These are phyloP conservation scores for Toxotes lorentzi DNA, from an alignment of 2,797 vertebrate genomes.

Conservation along the genomic window DNA sequence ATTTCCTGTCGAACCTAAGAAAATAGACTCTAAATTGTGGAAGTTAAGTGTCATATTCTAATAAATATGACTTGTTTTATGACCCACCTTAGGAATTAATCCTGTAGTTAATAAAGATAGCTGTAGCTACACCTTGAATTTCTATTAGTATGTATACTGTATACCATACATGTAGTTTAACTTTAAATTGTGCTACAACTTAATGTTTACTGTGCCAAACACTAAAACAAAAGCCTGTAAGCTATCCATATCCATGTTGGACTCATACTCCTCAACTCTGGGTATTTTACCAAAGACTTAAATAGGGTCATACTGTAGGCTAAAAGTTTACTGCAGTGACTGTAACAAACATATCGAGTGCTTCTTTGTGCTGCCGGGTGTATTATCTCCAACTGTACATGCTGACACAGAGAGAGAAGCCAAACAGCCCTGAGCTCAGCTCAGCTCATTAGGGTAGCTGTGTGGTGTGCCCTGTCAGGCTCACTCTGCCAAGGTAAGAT, in stretches of 20 bases:
- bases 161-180: not conserved
- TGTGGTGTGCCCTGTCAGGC: slow-evolving; percentile 52
- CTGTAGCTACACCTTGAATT: not conserved
- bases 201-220: not conserved
- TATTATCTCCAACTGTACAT: slow-evolving; percentile 26
- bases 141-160: not conserved
- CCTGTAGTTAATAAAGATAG: not conserved
- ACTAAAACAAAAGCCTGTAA: not conserved
- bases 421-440: slow-evolving; percentile 67
- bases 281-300: not conserved
- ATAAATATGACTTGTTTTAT: not conserved
- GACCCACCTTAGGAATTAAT: not conserved
- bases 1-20: not conserved
- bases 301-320: not conserved
- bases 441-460: slow-evolving; percentile 62
- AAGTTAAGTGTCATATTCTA: not conserved
- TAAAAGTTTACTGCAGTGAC: slow-evolving; percentile 18
- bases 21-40: not conserved
- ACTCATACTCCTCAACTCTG: not conserved
- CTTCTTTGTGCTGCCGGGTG: slow-evolving; percentile 45
- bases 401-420: slow-evolving; percentile 56
- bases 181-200: not conserved
- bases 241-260: not conserved
- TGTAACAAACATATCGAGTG: slow-evolving; percentile 42
- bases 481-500: slow-evolving; percentile 56